These are phyloP conservation scores for Phoxinus phoxinus DNA, from an alignment of 2,113 vertebrate genomes.

Conservation along the genomic window DNA sequence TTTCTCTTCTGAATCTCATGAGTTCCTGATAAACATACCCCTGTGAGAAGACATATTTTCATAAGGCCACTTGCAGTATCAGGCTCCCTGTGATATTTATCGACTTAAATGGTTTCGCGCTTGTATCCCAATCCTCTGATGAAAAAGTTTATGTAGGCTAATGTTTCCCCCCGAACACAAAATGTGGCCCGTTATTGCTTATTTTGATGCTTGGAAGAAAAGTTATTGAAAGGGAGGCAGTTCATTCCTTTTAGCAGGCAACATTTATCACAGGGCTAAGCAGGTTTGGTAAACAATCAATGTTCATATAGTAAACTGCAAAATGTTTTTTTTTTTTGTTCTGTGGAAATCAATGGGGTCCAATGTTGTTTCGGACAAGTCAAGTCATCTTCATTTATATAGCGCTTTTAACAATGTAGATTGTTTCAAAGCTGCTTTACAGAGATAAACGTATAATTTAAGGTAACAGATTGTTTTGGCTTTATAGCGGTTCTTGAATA, in stretches of 20 bases:
- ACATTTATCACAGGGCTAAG: neutral
- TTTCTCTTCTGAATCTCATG: neutral
- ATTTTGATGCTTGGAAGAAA: neutral
- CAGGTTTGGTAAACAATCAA: neutral
- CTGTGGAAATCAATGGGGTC: neutral
- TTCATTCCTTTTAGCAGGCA: neutral
- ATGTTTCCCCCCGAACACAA: neutral
- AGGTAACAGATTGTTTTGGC: no score
- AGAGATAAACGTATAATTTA: no score
- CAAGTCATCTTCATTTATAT: no score
- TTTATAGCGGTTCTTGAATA: no score
- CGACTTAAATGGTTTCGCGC: neutral
- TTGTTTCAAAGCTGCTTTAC: no score
- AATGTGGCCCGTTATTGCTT: neutral
- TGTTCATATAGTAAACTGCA: neutral
- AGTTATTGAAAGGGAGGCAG: neutral
- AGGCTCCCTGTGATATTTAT: neutral
- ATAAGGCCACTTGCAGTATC: neutral
- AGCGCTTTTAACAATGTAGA: no score
- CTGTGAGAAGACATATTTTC: constrained; percentile 20
- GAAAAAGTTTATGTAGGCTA: constrained; percentile 20
- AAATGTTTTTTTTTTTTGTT: neutral
- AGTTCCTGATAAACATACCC: constrained; percentile 28
- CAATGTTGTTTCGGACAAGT: neutral
- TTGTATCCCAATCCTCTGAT: neutral